phyloP scores from a whole-genome alignment of 1,140 invertebrate genomes.

The Drosophila busckii region DNA sequence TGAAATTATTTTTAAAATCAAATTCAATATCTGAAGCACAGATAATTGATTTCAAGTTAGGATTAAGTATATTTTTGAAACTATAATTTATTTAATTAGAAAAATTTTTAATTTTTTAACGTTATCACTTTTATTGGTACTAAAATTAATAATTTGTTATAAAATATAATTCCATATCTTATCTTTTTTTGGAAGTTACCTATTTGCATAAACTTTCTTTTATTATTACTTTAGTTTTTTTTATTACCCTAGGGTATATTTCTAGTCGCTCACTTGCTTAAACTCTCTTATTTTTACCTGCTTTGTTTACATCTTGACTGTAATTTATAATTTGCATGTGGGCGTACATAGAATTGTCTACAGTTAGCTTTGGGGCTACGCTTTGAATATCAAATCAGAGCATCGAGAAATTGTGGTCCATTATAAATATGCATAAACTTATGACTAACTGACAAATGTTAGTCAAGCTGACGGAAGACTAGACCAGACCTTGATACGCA shows the following conservation, averaged over 20 bases:
- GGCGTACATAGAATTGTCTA: conserved; percentile 16
- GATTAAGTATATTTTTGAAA: no score
- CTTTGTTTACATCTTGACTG: conserved; percentile 1
- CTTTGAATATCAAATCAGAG: conserved; percentile 32
- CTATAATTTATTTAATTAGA: no score
- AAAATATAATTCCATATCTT: no score
- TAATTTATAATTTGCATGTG: conserved; percentile 24
- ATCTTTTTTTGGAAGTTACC: no score
- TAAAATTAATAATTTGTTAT: no score
- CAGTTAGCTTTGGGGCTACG: conserved; percentile 19
- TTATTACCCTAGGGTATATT: conserved; percentile 17
- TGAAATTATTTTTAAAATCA: no score
- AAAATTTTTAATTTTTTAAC: no score
- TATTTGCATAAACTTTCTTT: no score
- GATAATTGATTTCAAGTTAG: no score
- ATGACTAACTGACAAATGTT: conserved; percentile 29
- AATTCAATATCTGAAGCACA: no score
- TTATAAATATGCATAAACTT: conserved; percentile 13
- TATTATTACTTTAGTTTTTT: no score
- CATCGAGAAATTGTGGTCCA: conserved; percentile 19
- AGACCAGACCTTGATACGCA: conserved; percentile 6
- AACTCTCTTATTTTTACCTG: neutral
- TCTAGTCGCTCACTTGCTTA: neutral
- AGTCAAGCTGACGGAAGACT: conserved; percentile 14
- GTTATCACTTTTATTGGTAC: no score